phyloP scores from a whole-genome alignment of 2,113 vertebrate genomes.

The Gopherus flavomarginatus region DNA sequence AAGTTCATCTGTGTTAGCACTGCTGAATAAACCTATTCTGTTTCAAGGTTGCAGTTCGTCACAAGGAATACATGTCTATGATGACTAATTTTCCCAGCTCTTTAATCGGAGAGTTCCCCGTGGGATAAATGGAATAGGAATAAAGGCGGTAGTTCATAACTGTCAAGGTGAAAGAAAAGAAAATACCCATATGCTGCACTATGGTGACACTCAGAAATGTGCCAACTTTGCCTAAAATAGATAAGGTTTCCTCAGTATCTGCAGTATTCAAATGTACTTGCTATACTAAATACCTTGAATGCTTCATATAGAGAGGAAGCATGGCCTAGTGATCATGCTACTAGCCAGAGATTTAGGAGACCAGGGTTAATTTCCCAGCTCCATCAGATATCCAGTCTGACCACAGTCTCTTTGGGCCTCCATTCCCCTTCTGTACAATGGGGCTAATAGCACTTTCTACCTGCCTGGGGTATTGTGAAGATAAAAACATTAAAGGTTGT shows the following conservation, averaged over 20 bases:
- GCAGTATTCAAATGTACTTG: not conserved
- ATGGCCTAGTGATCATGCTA: not conserved
- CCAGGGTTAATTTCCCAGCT: not conserved
- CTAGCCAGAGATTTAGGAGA: not conserved
- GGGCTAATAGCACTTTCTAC: accelerated
- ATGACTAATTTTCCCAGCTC: slow-evolving; percentile 69
- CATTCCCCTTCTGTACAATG: not conserved
- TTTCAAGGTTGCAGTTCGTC: slow-evolving; percentile 43
- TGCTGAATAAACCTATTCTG: slow-evolving; percentile 29
- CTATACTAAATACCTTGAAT: not conserved
- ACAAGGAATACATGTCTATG: slow-evolving; percentile 41
- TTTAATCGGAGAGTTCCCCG: slow-evolving; percentile 52
- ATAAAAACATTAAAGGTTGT: not conserved
- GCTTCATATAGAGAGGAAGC: not conserved
- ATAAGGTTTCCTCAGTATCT: slow-evolving; percentile 4
- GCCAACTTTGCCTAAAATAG: slow-evolving; percentile 32
- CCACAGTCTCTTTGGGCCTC: not conserved
- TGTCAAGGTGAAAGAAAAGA: slow-evolving; percentile 70
- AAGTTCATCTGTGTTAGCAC: slow-evolving; percentile 22
- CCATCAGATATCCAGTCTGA: not conserved
- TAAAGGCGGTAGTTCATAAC: slow-evolving; percentile 15
- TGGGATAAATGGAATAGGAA: slow-evolving; percentile 46
- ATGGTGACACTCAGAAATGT: not conserved
- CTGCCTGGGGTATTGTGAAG: not conserved
- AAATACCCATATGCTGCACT: slow-evolving; percentile 57